Evolutionary conservation across 2,888 invertebrate species (phyloP).

Genomic region (Bursaphelenchus okinawaensis): DNA sequence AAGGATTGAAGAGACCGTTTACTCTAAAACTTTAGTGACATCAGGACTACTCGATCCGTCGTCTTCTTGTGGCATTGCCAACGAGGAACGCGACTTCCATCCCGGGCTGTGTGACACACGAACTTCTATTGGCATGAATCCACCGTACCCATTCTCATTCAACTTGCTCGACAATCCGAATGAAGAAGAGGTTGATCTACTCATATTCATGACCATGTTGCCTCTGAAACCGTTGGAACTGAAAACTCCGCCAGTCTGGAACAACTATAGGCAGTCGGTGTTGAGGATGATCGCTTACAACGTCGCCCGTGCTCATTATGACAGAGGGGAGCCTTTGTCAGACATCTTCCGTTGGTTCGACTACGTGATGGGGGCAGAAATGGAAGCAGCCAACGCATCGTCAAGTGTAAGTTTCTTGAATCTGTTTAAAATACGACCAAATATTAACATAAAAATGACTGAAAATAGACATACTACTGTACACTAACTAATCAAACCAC

Average conservation of each 20-base stretch:
- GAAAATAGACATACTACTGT: no score
- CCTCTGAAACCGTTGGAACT: conserved; percentile 4
- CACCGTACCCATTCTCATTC: conserved; percentile 10
- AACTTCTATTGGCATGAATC: background rate
- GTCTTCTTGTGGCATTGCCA: background rate
- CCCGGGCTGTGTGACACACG: conserved; percentile 6
- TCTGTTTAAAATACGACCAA: no score
- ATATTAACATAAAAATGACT: no score
- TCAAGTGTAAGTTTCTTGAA: background rate
- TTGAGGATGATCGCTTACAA: conserved; percentile 2
- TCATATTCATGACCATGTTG: conserved; percentile 7
- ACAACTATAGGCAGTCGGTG: conserved; percentile 6
- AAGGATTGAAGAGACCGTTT: background rate
- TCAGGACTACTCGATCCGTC: conserved; percentile 9
- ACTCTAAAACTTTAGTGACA: background rate
- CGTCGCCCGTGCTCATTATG: conserved; percentile 6
- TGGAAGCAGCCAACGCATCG: conserved; percentile 9
- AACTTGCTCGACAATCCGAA: conserved; percentile 2
- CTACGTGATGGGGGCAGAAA: conserved; percentile 12
- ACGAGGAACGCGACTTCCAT: conserved; percentile 1
- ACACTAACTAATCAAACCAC: no score
- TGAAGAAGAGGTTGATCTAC: conserved; percentile 5
- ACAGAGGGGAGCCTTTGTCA: conserved; percentile 16
- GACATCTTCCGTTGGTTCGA: conserved; percentile 23
- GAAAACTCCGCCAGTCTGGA: conserved; percentile 1